Evolutionary conservation across 2,888 invertebrate species (phyloP), one percentile per base, ranked within the genome.

Genomic region (Agonopterix subpropinquella): DNA sequence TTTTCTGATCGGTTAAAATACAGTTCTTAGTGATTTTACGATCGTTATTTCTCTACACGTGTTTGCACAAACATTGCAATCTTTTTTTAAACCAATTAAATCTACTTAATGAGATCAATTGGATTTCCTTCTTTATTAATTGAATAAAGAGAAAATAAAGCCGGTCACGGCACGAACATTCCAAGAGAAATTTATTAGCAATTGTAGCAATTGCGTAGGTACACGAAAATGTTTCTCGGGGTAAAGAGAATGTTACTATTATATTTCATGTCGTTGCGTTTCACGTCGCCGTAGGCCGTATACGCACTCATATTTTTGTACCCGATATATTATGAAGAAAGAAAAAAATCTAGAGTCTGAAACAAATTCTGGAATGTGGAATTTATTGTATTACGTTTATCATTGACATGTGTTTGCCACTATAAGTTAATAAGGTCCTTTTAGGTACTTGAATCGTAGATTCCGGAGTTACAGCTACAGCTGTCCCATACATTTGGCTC

Each of bases 181-280:
- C 56, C 11, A 56, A 53, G 49, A 47, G 44, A 49, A 61, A 58
- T 64, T 62, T 60, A 59, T 55, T 43, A 42, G 15, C 42, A 15
- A 47, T 47, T 41, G 41, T 61, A 54, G 51, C 53, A 47, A 60
- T 59, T 51, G 51, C 54, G 48, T n/a, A n/a, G n/a, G n/a, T 53
- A 52, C 48, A 52, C 53, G 52, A 57, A 57, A 63, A 57, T 47
- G 58, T 61, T 60, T 49, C 51, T 55, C 49, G 51, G 56, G 48
- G 45, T 47, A 48, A 55, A 52, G 35, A 47, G 51, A 44, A 55
- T 52, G 56, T 59, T 61, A 58, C 56, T 28, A 28, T 7, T 7
- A 28, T 61, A 59, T 56, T 59, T 53, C 59, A 55, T 57, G 51
- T 56, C 53, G 54, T 58, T 57, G 55, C 52, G 58, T 58, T 61